Conservation (phyloP, 2,888 invertebrate genomes). For the Dicycla oo region DNA sequence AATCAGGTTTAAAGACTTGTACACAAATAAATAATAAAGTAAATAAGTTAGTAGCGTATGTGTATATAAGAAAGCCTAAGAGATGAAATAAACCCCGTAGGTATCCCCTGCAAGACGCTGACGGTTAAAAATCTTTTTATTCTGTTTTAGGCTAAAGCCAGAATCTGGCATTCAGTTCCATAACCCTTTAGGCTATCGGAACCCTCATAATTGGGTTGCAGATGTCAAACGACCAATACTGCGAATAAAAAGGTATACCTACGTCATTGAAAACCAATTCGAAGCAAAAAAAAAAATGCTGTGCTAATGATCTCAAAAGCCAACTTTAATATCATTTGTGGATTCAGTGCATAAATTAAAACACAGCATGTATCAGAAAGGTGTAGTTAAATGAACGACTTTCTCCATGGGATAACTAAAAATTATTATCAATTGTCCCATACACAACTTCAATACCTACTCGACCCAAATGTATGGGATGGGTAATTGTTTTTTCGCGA, state of each 20-base stretch:
- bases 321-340: neutral
- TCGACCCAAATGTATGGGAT: too few species aligned
- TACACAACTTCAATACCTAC: too few species aligned
- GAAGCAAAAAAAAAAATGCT: neutral
- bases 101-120: neutral
- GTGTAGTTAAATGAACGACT: too few species aligned
- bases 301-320: neutral
- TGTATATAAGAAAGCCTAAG: neutral
- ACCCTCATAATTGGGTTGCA: slow-evolving; percentile 20
- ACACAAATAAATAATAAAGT: too few species aligned
- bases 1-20: too few species aligned
- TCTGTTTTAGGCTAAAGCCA: neutral
- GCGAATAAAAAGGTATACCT: neutral
- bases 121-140: neutral
- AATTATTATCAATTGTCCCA: too few species aligned
- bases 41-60: neutral
- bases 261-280: neutral
- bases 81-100: neutral
- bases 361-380: too few species aligned
- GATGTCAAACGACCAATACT: slow-evolving; percentile 1
- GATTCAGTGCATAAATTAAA: neutral
- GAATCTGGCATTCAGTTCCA: neutral
- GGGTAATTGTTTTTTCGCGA: too few species aligned
- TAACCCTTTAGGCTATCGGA: neutral
- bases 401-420: too few species aligned